Percentiles rank a stretch among this genome's conserved stretches.
phyloP scores from a whole-genome alignment of 2,888 invertebrate species.

The Hypolimnas misippus region DNA sequence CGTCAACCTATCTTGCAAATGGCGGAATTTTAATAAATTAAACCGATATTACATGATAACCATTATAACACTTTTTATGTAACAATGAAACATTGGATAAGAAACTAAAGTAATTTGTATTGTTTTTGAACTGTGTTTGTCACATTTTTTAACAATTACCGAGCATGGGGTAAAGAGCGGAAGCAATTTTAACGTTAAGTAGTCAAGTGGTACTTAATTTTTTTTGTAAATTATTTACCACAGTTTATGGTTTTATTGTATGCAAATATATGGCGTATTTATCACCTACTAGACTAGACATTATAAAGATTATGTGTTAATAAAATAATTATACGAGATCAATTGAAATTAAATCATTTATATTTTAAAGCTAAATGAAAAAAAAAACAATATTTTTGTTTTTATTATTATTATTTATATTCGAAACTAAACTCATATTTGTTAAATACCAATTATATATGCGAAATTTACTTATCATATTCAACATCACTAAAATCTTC shows the following conservation, averaged over 20 bases:
- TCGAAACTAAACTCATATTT: not conserved
- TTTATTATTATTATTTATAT: not conserved
- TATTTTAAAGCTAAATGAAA: no score
- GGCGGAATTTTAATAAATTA: no score
- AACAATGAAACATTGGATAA: not conserved
- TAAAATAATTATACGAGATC: not conserved
- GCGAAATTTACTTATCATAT: no score
- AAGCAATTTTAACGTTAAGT: not conserved
- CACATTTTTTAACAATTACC: not conserved
- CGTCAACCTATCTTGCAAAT: no score
- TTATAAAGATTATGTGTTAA: not conserved
- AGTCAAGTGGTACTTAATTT: not conserved
- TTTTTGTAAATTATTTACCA: not conserved
- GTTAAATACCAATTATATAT: not conserved
- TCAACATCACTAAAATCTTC: no score
- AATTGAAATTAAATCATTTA: no score
- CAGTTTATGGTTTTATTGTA: slow-evolving; percentile 10
- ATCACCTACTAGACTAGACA: not conserved
- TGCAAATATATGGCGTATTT: slow-evolving; percentile 8
- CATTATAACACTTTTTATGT: no score
- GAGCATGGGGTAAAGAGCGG: not conserved
- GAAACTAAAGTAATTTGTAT: not conserved
- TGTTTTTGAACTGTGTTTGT: not conserved
- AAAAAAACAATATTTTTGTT: no score
- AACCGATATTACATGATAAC: no score